phyloP scores from a whole-genome alignment of 2,797 vertebrate genomes.

The Melanotaenia nigrans region DNA sequence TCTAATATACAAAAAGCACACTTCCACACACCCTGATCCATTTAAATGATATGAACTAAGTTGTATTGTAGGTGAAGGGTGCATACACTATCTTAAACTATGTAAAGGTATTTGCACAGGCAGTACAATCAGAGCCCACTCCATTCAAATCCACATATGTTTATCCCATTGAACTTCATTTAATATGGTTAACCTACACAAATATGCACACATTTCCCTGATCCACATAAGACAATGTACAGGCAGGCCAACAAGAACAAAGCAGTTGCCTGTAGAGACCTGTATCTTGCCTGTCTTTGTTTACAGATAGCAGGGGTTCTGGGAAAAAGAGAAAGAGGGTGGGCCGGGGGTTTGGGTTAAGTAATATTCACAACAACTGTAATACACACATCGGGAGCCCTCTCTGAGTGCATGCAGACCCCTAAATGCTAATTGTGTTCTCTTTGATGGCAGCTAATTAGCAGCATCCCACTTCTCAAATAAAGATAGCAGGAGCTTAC shows the following conservation, averaged over 20 bases:
- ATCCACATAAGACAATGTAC: conserved; percentile 35
- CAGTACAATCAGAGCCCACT: neutral
- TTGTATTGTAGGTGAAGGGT: neutral
- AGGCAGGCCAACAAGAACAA: conserved; percentile 45
- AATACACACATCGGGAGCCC: conserved; percentile 10
- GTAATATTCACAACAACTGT: neutral
- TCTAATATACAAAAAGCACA: neutral
- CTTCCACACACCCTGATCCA: neutral
- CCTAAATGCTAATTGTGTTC: conserved; percentile 24
- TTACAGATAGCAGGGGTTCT: conserved; percentile 44
- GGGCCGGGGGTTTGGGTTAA: neutral
- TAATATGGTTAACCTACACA: neutral
- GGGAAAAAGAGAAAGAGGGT: neutral
- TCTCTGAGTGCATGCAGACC: neutral
- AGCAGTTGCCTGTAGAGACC: conserved; percentile 25
- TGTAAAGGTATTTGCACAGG: neutral
- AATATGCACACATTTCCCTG: conserved; percentile 10
- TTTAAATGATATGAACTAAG: conserved; percentile 1
- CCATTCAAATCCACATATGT: conserved; percentile 10
- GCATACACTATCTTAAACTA: neutral
- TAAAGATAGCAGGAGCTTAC: conserved; percentile 27
- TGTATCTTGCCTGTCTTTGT: conserved; percentile 48
- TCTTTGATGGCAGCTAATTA: conserved; percentile 56
- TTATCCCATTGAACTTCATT: neutral
- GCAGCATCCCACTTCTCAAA: conserved; percentile 36